phyloP scores from a whole-genome alignment of 2,888 invertebrate species.

The Acanthosepion lycidas region DNA sequence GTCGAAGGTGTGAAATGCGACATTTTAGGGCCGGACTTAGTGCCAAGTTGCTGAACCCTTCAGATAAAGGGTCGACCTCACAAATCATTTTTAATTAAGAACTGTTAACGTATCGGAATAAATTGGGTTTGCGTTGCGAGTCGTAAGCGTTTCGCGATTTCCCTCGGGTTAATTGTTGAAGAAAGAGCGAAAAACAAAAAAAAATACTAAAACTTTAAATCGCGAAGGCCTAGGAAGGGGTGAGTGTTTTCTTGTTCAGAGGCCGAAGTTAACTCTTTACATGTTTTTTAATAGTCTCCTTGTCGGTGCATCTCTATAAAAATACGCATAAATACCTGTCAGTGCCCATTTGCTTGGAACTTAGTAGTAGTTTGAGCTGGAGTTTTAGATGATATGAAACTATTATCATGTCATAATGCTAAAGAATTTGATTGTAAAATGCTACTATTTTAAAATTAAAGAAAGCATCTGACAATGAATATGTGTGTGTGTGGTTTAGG shows the following conservation, averaged over 20 bases:
- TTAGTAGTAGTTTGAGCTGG: neutral
- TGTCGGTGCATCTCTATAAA: neutral
- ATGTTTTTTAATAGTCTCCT: neutral
- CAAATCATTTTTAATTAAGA: constrained; percentile 46
- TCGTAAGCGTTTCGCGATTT: neutral
- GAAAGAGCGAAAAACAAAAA: neutral
- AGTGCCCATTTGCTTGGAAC: too few species aligned
- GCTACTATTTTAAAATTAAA: neutral
- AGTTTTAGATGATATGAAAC: neutral
- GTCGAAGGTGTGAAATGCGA: neutral
- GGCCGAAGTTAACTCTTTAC: neutral
- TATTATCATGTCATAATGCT: neutral
- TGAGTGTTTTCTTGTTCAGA: neutral
- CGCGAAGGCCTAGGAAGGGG: too few species aligned
- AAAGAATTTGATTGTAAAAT: neutral
- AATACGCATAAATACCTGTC: neutral
- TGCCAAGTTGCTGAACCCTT: constrained; percentile 25
- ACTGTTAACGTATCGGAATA: constrained; percentile 41
- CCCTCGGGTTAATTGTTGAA: neutral
- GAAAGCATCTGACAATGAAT: neutral
- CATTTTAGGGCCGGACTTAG: neutral
- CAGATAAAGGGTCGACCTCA: constrained; percentile 39
- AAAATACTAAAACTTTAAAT: too few species aligned
- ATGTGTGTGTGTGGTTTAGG: too few species aligned
- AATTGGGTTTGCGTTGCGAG: constrained; percentile 5